These are phyloP conservation scores for chimpanzee (Pan troglodytes) DNA, from an alignment of 2,113 vertebrate genomes.

Conservation along the genomic window NHGRI_mPanTro3-v2.1_pri NC_072403.2:19726501-19727000, in stretches of 20 bases:
- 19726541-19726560: no score
- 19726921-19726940: background rate
- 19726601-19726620: no score
- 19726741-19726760: background rate
- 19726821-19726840: background rate
- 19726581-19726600: no score
- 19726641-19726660: no score
- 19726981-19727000: background rate
- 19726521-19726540: no score
- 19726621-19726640: no score
- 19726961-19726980: background rate
- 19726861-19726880: background rate
- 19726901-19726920: background rate
- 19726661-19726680: no score
- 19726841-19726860: background rate
- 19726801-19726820: background rate
- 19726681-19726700: background rate
- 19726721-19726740: background rate
- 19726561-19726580: no score
- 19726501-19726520: no score
- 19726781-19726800: background rate
- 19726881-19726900: background rate
- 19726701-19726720: background rate
- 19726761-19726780: background rate
- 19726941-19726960: background rate